Conservation (phyloP, 2,888 invertebrate genomes). For the Polydrusus cervinus region DNA sequence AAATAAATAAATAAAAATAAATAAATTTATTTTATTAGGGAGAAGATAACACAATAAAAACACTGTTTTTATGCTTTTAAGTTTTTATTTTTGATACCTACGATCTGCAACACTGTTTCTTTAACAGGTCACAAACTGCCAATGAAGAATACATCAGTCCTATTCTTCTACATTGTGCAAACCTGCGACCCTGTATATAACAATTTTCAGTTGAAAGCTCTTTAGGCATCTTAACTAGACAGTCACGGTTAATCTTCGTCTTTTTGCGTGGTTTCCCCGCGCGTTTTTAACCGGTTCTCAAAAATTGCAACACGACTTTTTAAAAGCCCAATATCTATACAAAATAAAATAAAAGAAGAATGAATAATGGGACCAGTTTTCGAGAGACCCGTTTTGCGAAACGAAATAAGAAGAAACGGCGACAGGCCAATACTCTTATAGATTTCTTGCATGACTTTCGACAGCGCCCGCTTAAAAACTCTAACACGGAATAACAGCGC, state of each 20-base stretch:
- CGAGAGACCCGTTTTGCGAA: constrained; percentile 41
- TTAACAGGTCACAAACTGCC: too few relatives aligned
- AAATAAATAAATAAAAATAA: too few relatives aligned
- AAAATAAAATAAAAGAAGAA: constrained; percentile 37
- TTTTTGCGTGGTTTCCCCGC: constrained; percentile 16
- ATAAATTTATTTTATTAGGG: too few relatives aligned
- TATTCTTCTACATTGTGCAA: too few relatives aligned
- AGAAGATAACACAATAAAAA: too few relatives aligned
- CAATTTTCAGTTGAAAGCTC: background rate
- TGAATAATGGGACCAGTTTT: constrained; percentile 45
- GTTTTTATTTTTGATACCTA: too few relatives aligned
- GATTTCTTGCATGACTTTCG: constrained; percentile 22
- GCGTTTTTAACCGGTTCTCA: constrained; percentile 21
- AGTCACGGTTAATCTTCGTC: constrained; percentile 13
- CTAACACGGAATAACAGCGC: background rate
- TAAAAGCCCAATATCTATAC: constrained; percentile 36
- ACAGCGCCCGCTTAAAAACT: background rate
- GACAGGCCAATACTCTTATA: constrained; percentile 39
- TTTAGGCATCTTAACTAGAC: constrained; percentile 1
- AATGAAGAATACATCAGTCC: too few relatives aligned
- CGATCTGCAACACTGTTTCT: too few relatives aligned
- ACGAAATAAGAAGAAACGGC: constrained; percentile 40
- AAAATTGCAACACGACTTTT: constrained; percentile 33
- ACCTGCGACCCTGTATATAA: background rate
- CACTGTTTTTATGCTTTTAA: too few relatives aligned